A percentile compares a stretch with the other conserved stretches of the same genome.
Conservation (phyloP, 2,113 vertebrate species). For the human region DNA sequence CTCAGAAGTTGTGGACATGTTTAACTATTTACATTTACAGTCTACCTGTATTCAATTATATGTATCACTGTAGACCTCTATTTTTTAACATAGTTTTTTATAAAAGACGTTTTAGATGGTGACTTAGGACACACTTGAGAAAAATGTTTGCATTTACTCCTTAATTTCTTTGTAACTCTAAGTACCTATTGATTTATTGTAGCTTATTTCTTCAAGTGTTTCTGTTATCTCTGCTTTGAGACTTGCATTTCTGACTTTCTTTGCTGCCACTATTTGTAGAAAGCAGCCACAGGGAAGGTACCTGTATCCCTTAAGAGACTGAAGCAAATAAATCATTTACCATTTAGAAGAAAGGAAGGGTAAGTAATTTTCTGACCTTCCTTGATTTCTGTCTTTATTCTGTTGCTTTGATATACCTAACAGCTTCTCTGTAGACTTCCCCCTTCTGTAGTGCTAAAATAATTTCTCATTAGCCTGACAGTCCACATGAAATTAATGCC, state of each 20-base stretch:
- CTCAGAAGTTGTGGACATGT: not conserved
- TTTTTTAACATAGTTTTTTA: slow-evolving; percentile 22
- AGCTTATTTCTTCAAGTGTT: not conserved
- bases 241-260: slow-evolving; percentile 52
- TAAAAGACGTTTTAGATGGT: not conserved
- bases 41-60: not conserved
- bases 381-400: slow-evolving; percentile 48
- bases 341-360: slow-evolving; percentile 35
- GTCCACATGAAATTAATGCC: slow-evolving; percentile 20
- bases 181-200: slow-evolving; percentile 55
- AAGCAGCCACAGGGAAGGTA: slow-evolving; percentile 56
- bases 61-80: not conserved
- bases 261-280: slow-evolving; percentile 28
- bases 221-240: slow-evolving; percentile 48
- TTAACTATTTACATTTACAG: slow-evolving; percentile 27
- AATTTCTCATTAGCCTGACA: slow-evolving; percentile 57
- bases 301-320: slow-evolving; percentile 31
- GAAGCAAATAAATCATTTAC: slow-evolving; percentile 63
- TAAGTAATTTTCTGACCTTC: slow-evolving; percentile 38
- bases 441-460: slow-evolving; percentile 46
- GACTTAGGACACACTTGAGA: not conserved
- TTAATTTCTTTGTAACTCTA: slow-evolving; percentile 67
- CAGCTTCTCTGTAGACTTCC: not conserved
- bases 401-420: slow-evolving; percentile 44
- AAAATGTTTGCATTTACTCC: slow-evolving; percentile 46